These are phyloP conservation scores for Quadriops clusia DNA, from an alignment of 2,888 invertebrate species.

Conservation along the genomic window DNA sequence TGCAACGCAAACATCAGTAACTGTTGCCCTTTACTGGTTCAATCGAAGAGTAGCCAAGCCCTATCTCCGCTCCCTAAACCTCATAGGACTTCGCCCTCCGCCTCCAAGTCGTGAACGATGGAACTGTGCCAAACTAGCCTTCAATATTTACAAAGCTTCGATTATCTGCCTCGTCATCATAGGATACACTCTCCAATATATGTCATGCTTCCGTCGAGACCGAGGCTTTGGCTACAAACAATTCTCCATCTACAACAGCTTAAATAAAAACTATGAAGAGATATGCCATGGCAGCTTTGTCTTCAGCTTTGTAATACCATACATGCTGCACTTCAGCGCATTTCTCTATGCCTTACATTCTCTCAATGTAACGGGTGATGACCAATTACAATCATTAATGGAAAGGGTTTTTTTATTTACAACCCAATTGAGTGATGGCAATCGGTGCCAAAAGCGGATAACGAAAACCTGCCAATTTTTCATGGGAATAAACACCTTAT, in stretches of 20 bases:
- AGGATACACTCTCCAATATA: conserved; percentile 67
- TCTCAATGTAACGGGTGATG: conserved; percentile 66
- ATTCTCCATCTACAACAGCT: conserved; percentile 5
- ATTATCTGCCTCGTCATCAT: too few relatives aligned
- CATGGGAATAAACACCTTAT: conserved; percentile 53
- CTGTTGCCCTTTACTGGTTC: too few relatives aligned
- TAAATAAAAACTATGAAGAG: conserved; percentile 37
- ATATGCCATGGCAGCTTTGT: conserved; percentile 59
- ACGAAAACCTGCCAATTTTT: conserved; percentile 63
- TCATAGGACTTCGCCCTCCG: conserved; percentile 69
- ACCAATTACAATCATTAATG: conserved; percentile 72
- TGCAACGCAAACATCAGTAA: too few relatives aligned
- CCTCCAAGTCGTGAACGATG: too few relatives aligned
- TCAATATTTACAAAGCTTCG: not conserved
- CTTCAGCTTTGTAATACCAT: conserved; percentile 64
- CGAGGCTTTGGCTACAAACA: conserved; percentile 56
- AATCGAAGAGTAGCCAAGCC: conserved; percentile 41
- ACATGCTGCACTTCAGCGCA: conserved; percentile 56
- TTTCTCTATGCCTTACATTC: conserved; percentile 63
- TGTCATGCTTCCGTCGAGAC: conserved; percentile 64
- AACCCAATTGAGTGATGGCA: conserved; percentile 34
- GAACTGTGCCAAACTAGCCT: too few relatives aligned
- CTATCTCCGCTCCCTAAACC: conserved; percentile 58
- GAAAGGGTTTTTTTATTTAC: conserved; percentile 48
- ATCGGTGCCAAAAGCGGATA: conserved; percentile 53